These are phyloP conservation scores for Heliconius hermathena DNA, from an alignment of 1,140 invertebrate genomes.

Conservation along the genomic window DNA sequence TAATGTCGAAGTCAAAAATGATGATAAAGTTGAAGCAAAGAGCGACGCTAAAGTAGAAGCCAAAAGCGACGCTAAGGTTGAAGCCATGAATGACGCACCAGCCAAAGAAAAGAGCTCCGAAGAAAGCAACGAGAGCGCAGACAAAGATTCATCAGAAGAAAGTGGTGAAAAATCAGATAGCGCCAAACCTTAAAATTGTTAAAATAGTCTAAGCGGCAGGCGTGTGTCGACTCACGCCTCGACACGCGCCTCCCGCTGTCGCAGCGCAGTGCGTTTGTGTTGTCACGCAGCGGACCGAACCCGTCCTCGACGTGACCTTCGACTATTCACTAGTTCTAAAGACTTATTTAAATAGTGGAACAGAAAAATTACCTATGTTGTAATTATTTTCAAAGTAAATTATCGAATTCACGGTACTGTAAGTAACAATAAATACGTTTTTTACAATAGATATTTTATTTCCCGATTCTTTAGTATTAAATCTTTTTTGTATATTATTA, in stretches of 20 bases:
- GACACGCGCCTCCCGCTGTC: slow-evolving; percentile 71
- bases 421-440: slow-evolving; percentile 78
- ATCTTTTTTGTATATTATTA: neutral
- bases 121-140: slow-evolving; percentile 58
- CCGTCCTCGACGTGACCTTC: slow-evolving; percentile 49
- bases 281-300: slow-evolving; percentile 49
- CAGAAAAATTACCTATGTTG: slow-evolving; percentile 75
- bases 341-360: slow-evolving; percentile 79
- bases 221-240: slow-evolving; percentile 73
- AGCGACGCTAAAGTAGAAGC: neutral
- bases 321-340: slow-evolving; percentile 75
- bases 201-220: slow-evolving; percentile 57
- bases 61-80: slow-evolving; percentile 9
- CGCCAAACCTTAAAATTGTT: slow-evolving; percentile 64
- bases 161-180: slow-evolving; percentile 56
- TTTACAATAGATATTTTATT: slow-evolving; percentile 57
- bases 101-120: slow-evolving; percentile 54
- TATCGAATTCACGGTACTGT: slow-evolving; percentile 79
- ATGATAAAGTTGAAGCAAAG: slow-evolving; percentile 18
- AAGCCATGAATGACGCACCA: slow-evolving; percentile 49
- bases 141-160: slow-evolving; percentile 54
- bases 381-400: slow-evolving; percentile 79
- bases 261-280: slow-evolving; percentile 56
- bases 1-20: slow-evolving; percentile 17
- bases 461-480: neutral